Percentiles rank a stretch among this genome's conserved stretches.
Evolutionary conservation across 2,113 vertebrate genomes (phyloP).

Genomic region (Odontophorus gujanensis): DNA sequence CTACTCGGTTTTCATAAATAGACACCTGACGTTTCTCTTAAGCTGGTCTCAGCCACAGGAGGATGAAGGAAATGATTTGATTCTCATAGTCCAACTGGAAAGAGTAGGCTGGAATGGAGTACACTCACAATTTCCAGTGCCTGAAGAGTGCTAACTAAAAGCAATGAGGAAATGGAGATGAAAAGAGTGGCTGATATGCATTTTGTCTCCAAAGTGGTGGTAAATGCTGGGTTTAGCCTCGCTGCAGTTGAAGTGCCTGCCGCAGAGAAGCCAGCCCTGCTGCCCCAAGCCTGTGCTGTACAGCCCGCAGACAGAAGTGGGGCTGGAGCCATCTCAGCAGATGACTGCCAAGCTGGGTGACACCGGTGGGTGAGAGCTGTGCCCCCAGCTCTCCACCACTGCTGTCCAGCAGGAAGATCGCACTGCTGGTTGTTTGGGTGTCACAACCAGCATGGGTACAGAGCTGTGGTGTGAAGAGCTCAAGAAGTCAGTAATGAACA

Average conservation of each 20-base stretch:
- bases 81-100: not conserved
- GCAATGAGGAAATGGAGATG: not conserved
- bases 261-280: not conserved
- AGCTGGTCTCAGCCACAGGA: not conserved
- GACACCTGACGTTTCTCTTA: not conserved
- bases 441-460: too few relatives aligned
- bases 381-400: not conserved
- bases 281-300: not conserved
- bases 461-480: not conserved
- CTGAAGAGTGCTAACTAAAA: not conserved
- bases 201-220: not conserved
- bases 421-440: not conserved
- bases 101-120: not conserved
- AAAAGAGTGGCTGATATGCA: rapidly evolving
- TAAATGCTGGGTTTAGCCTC: not conserved
- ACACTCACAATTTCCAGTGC: not conserved
- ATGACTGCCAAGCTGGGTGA: not conserved
- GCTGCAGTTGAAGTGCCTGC: rapidly evolving
- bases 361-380: rapidly evolving
- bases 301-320: not conserved
- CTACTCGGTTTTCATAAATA: not conserved
- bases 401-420: not conserved
- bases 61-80: not conserved
- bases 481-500: rapidly evolving
- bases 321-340: not conserved